Percentiles rank a stretch among this genome's conserved stretches.
Conservation (phyloP, 2,888 invertebrate genomes). For the Drosophila formosana region DNA sequence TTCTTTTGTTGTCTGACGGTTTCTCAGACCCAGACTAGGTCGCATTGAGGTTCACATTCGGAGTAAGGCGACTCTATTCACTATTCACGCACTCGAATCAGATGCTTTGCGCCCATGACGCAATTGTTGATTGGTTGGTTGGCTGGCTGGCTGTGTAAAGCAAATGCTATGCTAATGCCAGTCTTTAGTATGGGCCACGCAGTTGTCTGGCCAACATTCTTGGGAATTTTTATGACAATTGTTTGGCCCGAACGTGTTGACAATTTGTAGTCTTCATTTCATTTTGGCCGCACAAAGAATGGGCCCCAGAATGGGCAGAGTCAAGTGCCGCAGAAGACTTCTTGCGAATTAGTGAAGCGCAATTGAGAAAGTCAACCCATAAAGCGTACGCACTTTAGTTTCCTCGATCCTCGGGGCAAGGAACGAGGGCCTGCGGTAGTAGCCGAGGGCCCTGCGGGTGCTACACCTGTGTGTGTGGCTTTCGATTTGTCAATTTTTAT, state of each 20-base stretch:
- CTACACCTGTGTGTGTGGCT: slow-evolving; percentile 22
- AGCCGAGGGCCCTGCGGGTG: neutral
- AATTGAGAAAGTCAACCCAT: slow-evolving; percentile 61
- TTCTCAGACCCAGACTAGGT: slow-evolving; percentile 14
- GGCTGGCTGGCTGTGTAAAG: slow-evolving; percentile 2
- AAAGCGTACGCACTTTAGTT: slow-evolving; percentile 54
- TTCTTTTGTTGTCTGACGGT: neutral
- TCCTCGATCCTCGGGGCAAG: neutral
- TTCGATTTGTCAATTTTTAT: slow-evolving; percentile 79
- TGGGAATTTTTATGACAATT: slow-evolving; percentile 69
- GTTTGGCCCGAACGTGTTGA: slow-evolving; percentile 53
- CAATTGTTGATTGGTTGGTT: neutral
- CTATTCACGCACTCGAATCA: slow-evolving; percentile 20
- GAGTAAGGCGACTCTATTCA: slow-evolving; percentile 11
- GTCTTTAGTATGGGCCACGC: slow-evolving; percentile 69
- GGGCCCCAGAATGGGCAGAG: slow-evolving; percentile 9
- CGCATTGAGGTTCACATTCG: slow-evolving; percentile 7
- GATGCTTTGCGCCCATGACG: slow-evolving; percentile 1
- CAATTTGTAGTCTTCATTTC: slow-evolving; percentile 20
- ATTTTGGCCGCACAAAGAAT: slow-evolving; percentile 8
- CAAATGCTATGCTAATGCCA: slow-evolving; percentile 60
- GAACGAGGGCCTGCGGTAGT: neutral
- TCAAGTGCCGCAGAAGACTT: slow-evolving; percentile 41
- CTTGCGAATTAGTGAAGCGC: slow-evolving; percentile 59
- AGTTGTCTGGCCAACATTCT: slow-evolving; percentile 51